A percentile compares a stretch with the other conserved stretches of the same genome.
These are phyloP conservation scores for Cavia porcellus DNA, from an alignment of 2,113 vertebrate genomes.

Conservation along the genomic window DNA sequence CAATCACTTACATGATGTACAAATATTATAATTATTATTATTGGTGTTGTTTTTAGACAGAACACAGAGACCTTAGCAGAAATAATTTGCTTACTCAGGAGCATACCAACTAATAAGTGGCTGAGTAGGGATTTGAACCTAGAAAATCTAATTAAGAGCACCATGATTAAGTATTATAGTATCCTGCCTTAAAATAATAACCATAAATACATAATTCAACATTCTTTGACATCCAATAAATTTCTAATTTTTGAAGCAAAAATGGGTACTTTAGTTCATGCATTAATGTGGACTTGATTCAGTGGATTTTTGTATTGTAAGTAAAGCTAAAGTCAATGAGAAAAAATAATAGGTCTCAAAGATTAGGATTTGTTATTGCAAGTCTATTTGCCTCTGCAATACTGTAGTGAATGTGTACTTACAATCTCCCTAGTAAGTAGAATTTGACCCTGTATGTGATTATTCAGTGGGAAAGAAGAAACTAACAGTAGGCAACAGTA, in stretches of 20 bases:
- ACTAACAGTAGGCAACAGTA: background rate
- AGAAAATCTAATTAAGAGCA: background rate
- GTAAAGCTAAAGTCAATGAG: background rate
- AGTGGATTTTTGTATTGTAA: background rate
- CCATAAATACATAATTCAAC: background rate
- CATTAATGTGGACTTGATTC: background rate
- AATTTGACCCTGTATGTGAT: background rate
- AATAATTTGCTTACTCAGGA: background rate
- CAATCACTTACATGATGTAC: background rate
- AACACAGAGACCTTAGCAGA: background rate
- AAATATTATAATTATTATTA: background rate
- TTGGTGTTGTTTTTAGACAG: background rate
- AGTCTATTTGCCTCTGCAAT: background rate
- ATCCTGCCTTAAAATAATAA: constrained; percentile 17
- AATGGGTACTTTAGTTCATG: background rate
- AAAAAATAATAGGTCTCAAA: background rate
- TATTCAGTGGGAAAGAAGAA: background rate
- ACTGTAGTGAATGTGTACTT: background rate
- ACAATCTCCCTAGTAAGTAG: background rate
- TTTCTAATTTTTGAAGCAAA: background rate
- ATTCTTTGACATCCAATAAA: background rate
- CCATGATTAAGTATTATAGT: background rate
- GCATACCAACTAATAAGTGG: background rate
- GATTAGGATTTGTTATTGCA: background rate
- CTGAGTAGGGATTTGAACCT: background rate